Conservation (phyloP, 2,113 vertebrate genomes). For the Burhinus bistriatus region DNA sequence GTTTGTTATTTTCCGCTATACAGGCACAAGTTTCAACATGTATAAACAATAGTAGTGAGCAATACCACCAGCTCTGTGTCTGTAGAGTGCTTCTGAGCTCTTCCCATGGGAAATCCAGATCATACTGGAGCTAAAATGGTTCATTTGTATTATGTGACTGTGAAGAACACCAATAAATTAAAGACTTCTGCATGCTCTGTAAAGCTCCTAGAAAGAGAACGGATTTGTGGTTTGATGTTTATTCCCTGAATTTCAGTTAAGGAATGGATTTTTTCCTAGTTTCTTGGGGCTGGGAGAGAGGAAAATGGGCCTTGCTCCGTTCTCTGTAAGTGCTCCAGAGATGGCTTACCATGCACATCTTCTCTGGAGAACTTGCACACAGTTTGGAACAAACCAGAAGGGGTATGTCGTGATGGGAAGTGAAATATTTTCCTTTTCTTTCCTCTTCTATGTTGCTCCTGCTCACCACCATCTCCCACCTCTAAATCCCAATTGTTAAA, state of each 20-base stretch:
- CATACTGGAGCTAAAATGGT: background rate
- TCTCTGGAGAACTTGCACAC: background rate
- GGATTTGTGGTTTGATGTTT: background rate
- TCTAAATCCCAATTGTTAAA: background rate
- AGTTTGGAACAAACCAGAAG: background rate
- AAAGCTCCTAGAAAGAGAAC: background rate
- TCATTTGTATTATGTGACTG: background rate
- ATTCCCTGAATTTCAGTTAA: background rate
- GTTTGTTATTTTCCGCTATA: background rate
- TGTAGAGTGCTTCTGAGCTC: background rate
- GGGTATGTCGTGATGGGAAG: background rate
- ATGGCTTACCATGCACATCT: background rate
- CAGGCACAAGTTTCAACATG: background rate
- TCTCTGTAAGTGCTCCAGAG: background rate
- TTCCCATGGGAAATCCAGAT: background rate
- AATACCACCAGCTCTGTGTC: background rate
- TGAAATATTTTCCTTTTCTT: background rate
- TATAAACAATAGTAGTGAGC: background rate
- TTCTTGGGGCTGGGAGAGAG: background rate
- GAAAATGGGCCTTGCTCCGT: background rate
- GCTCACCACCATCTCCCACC: rapidly evolving
- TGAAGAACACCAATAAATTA: background rate
- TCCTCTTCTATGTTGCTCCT: background rate
- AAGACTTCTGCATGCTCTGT: background rate
- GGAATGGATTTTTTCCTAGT: background rate